A percentile compares a stretch with the other conserved stretches of the same genome.
Conservation (phyloP, 30 jellyfish, hydroid and myxozoan genomes). For the Sanderia malayensis region DNA sequence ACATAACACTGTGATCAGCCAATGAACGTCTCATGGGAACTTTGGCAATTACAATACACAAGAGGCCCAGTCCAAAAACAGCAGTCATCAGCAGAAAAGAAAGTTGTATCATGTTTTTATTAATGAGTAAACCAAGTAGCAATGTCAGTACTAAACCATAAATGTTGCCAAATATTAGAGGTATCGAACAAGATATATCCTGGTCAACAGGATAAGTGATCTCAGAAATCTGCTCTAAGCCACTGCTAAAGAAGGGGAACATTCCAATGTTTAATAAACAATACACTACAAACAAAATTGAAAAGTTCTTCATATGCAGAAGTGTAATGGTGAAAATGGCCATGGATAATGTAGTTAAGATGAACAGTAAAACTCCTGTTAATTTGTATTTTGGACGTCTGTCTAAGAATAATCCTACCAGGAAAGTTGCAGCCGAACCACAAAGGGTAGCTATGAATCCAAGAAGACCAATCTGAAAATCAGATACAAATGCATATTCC, state of each 20-base stretch:
- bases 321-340: slow-evolving; percentile 50
- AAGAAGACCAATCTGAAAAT: slow-evolving; percentile 76
- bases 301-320: slow-evolving; percentile 34
- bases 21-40: slow-evolving; percentile 52
- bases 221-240: slow-evolving; percentile 82
- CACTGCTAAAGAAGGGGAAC: slow-evolving; percentile 67
- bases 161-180: slow-evolving; percentile 65
- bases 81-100: slow-evolving; percentile 51
- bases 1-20: slow-evolving; percentile 27
- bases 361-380: slow-evolving; percentile 32
- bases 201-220: slow-evolving; percentile 80
- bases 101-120: slow-evolving; percentile 30
- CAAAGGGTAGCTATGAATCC: slow-evolving; percentile 57
- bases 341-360: slow-evolving; percentile 40
- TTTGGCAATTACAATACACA: slow-evolving; percentile 49
- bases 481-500: slow-evolving; percentile 23
- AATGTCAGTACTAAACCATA: slow-evolving; percentile 52
- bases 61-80: slow-evolving; percentile 29
- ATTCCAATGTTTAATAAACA: slow-evolving; percentile 37
- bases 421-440: slow-evolving; percentile 52
- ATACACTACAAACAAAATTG: slow-evolving; percentile 24
- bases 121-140: slow-evolving; percentile 51
- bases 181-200: slow-evolving; percentile 64
- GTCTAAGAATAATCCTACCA: slow-evolving; percentile 61
- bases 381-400: slow-evolving; percentile 32